phyloP scores from a whole-genome alignment of 2,113 vertebrate species.

The Euleptes europaea region DNA sequence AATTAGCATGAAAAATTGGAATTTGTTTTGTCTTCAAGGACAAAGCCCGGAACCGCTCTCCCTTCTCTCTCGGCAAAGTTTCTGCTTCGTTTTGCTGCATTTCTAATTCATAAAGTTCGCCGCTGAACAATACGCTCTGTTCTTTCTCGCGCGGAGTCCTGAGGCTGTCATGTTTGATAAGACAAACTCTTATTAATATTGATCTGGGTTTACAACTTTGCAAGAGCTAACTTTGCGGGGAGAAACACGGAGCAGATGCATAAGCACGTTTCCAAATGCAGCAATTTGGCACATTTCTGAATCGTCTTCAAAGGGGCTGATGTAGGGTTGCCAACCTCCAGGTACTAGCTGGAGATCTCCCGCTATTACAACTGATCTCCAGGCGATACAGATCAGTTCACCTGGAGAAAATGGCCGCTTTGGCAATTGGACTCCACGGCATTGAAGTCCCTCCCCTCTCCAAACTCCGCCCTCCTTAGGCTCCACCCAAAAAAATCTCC shows the following conservation, averaged over 20 bases:
- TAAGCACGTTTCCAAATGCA: background rate
- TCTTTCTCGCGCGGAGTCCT: background rate
- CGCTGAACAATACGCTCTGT: background rate
- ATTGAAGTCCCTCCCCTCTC: too few species aligned
- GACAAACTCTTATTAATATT: background rate
- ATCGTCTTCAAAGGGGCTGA: background rate
- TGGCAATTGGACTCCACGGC: too few species aligned
- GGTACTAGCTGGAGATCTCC: too few species aligned
- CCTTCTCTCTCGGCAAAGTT: background rate
- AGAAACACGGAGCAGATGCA: background rate
- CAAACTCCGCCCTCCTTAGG: too few species aligned
- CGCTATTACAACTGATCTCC: too few species aligned
- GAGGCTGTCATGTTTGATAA: background rate
- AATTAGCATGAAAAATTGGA: background rate
- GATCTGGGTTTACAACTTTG: background rate
- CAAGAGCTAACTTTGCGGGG: background rate
- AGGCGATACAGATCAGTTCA: too few species aligned
- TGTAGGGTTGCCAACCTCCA: too few species aligned
- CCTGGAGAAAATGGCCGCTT: too few species aligned
- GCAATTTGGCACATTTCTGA: background rate
- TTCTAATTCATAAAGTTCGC: background rate
- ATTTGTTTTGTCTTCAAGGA: constrained; percentile 10
- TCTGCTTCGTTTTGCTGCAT: background rate
- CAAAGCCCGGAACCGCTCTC: background rate
- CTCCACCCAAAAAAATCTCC: too few species aligned